These are phyloP conservation scores for Hippopotamyrus pictus DNA, from an alignment of 2,797 vertebrate species.

Conservation along the genomic window DNA sequence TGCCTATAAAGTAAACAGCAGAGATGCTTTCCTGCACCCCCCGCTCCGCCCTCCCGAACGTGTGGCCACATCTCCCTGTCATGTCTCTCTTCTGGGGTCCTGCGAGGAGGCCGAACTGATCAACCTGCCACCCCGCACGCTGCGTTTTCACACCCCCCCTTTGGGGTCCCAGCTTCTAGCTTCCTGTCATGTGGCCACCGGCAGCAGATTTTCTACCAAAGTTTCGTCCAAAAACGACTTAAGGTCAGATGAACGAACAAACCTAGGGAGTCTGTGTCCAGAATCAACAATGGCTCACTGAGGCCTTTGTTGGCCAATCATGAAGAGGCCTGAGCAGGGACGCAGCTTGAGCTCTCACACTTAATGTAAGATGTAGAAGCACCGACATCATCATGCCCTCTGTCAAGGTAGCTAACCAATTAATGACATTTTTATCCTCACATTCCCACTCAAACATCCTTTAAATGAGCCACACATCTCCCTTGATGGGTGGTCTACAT, in stretches of 20 bases:
- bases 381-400: not conserved
- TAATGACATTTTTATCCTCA: not conserved
- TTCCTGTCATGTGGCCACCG: not conserved
- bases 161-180: not conserved
- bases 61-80: not conserved
- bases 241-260: slow-evolving; percentile 5
- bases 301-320: not conserved
- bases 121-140: not conserved
- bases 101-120: not conserved
- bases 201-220: not conserved
- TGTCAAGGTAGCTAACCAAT: not conserved
- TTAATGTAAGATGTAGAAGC: not conserved
- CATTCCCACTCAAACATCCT: not conserved
- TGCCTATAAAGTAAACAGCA: not conserved
- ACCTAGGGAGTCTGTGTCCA: not conserved
- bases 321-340: not conserved
- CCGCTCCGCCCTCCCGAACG: not conserved
- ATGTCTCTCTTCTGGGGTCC: not conserved
- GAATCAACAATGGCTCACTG: not conserved
- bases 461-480: not conserved
- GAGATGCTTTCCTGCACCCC: not conserved
- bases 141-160: not conserved
- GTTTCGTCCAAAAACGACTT: not conserved
- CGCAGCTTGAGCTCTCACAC: not conserved
- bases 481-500: not conserved